These are phyloP conservation scores for Poecilia picta DNA, from an alignment of 2,797 vertebrate species.

Conservation along the genomic window DNA sequence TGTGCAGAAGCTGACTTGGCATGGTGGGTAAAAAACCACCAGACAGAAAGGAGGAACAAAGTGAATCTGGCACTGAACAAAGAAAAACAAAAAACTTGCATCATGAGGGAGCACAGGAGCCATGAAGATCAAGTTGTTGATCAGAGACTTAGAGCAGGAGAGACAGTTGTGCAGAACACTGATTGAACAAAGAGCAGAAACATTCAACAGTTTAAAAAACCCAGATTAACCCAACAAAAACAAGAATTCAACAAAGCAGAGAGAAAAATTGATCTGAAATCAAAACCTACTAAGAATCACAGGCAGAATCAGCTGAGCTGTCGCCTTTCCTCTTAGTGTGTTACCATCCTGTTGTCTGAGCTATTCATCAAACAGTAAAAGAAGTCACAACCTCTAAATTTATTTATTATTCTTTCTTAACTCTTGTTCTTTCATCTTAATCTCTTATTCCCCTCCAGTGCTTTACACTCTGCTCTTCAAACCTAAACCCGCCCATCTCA, in stretches of 20 bases:
- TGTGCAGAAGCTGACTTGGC: constrained; percentile 5
- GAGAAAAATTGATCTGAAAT: neutral
- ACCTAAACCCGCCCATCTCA: constrained; percentile 35
- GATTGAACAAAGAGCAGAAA: neutral
- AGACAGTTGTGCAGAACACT: neutral
- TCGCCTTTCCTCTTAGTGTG: neutral
- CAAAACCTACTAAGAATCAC: neutral
- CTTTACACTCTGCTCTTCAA: constrained; percentile 8
- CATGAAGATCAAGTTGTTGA: neutral
- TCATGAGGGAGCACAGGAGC: neutral
- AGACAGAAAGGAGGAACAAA: neutral
- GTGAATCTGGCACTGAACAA: neutral
- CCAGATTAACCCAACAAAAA: neutral
- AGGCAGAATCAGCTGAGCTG: neutral
- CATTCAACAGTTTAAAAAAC: neutral
- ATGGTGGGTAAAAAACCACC: neutral
- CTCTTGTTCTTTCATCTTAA: constrained; percentile 41
- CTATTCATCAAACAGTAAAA: constrained; percentile 37
- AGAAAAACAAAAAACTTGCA: neutral
- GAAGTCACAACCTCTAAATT: constrained; percentile 56
- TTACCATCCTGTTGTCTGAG: constrained; percentile 26
- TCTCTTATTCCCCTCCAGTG: constrained; percentile 55
- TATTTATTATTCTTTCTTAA: constrained; percentile 63
- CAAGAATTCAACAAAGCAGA: neutral
- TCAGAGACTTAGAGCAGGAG: neutral